Conservation (phyloP, 2,113 vertebrate genomes). For the Ciconia stormi region DNA sequence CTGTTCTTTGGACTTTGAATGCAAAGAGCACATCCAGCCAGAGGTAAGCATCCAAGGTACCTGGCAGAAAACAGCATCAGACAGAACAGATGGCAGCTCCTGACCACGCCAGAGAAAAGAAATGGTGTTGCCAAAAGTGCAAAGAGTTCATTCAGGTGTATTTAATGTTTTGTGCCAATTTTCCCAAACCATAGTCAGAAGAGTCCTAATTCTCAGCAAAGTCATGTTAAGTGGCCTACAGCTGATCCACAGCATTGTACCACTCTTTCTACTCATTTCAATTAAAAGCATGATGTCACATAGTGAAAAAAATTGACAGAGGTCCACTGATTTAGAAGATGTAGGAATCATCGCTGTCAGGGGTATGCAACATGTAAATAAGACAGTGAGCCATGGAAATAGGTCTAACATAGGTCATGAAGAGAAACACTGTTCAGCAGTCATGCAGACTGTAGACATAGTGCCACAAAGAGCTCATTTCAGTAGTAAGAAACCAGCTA, state of each 20-base stretch:
- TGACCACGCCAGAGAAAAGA: not conserved
- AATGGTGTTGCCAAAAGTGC: not conserved
- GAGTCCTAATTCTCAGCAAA: not conserved
- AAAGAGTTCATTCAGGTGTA: not conserved
- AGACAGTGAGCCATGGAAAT: not conserved
- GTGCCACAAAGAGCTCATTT: not conserved
- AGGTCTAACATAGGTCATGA: not conserved
- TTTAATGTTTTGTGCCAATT: not conserved
- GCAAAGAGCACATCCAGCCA: not conserved
- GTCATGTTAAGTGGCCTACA: not conserved
- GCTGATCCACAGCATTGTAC: not conserved
- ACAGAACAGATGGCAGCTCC: slow-evolving; percentile 35
- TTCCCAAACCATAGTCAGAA: not conserved
- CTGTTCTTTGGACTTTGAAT: not conserved
- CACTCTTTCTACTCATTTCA: not conserved
- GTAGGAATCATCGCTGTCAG: not conserved
- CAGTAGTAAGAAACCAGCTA: not conserved
- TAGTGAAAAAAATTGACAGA: not conserved
- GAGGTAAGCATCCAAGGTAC: slow-evolving; percentile 3
- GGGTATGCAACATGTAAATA: not conserved
- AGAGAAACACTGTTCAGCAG: not conserved
- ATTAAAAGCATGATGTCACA: not conserved
- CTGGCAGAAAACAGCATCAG: not conserved
- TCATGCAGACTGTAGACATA: not conserved
- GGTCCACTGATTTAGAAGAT: not conserved